Conservation (phyloP, 2,888 invertebrate genomes). For the Amphipyra berbera region DNA sequence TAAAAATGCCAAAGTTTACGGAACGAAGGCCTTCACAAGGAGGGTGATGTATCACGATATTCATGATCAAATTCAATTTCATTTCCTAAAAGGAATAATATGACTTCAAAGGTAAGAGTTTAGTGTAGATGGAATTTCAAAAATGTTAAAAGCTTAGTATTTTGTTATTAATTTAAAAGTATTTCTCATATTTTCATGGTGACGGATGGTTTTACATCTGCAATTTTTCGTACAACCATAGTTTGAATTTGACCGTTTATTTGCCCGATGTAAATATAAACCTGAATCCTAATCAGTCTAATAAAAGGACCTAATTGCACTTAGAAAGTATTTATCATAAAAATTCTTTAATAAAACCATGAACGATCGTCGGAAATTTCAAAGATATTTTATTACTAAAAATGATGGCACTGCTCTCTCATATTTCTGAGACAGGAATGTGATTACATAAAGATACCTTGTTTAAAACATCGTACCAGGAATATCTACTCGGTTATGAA, state of each 20-base stretch:
- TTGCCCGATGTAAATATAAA: too few species aligned
- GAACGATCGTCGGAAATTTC: conserved; percentile 31
- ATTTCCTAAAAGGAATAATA: conserved; percentile 42
- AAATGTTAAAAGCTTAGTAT: conserved; percentile 8
- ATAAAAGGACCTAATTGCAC: neutral
- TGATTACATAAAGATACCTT: conserved; percentile 52
- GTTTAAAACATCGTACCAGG: conserved; percentile 45
- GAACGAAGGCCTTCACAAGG: conserved; percentile 11
- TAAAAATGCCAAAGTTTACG: conserved; percentile 32
- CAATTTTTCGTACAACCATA: too few species aligned
- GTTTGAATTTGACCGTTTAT: too few species aligned
- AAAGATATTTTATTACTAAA: conserved; percentile 42
- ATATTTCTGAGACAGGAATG: conserved; percentile 55
- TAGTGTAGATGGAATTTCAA: neutral
- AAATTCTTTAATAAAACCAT: conserved; percentile 26
- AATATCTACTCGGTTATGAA: conserved; percentile 56
- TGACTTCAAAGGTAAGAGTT: conserved; percentile 25
- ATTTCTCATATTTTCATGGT: too few species aligned
- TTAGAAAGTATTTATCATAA: neutral
- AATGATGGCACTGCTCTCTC: conserved; percentile 35
- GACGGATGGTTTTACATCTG: too few species aligned
- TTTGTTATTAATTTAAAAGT: neutral
- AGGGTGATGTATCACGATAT: conserved; percentile 33
- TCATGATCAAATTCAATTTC: conserved; percentile 47
- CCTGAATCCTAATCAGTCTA: too few species aligned